These are phyloP conservation scores for Lochmaea crataegi DNA, from an alignment of 2,888 invertebrate species.

Conservation along the genomic window DNA sequence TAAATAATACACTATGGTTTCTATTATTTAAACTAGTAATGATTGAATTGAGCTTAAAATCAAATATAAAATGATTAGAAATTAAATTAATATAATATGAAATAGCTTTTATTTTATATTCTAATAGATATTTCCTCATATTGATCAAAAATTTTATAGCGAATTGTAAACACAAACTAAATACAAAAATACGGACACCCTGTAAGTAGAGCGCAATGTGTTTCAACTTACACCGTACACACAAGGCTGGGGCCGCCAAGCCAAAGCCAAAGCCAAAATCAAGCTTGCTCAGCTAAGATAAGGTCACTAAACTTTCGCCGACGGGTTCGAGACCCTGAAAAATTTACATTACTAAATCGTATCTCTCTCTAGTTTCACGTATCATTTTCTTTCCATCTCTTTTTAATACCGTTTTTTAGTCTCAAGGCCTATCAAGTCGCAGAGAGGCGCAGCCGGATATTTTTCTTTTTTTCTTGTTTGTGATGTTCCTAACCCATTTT, in stretches of 20 bases:
- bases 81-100: too few species aligned
- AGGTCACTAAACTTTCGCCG: conserved; percentile 60
- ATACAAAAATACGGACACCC: background rate
- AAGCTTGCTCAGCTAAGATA: conserved; percentile 47
- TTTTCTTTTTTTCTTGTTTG: conserved; percentile 13
- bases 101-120: too few species aligned
- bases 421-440: conserved; percentile 17
- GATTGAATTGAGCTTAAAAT: too few species aligned
- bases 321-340: conserved; percentile 58
- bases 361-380: conserved; percentile 8
- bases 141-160: too few species aligned
- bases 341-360: conserved; percentile 45
- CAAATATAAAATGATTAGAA: too few species aligned
- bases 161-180: too few species aligned
- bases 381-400: conserved; percentile 4
- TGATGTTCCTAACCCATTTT: conserved; percentile 21
- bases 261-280: conserved; percentile 23
- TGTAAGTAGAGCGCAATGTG: conserved; percentile 21
- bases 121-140: too few species aligned
- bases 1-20: too few species aligned
- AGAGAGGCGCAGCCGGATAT: conserved; percentile 15
- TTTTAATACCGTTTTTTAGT: conserved; percentile 13
- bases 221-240: conserved; percentile 20
- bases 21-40: too few species aligned
- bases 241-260: conserved; percentile 11